These are phyloP conservation scores for Cotesia vestalis DNA, from an alignment of 1,140 invertebrate genomes.

Conservation along the genomic window DNA sequence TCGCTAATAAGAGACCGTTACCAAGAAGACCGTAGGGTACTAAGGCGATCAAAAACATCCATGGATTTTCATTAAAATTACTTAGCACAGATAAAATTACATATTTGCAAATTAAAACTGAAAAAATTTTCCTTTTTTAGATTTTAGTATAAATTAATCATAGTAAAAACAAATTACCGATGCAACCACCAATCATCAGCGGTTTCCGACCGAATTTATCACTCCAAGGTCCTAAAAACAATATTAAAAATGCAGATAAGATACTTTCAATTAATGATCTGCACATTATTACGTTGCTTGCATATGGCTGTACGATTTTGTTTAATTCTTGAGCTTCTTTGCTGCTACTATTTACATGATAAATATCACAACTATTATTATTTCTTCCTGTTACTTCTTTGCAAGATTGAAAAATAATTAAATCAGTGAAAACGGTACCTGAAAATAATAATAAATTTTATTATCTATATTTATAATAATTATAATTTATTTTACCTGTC, in stretches of 20 bases:
- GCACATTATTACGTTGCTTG: slow-evolving; percentile 68
- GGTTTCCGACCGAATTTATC: slow-evolving; percentile 78
- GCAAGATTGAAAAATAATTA: not conserved
- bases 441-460: not conserved
- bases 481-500: not conserved
- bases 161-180: slow-evolving; percentile 57
- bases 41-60: slow-evolving; percentile 70
- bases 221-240: slow-evolving; percentile 79
- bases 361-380: slow-evolving; percentile 38
- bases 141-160: slow-evolving; percentile 49
- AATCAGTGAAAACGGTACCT: not conserved
- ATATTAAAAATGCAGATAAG: slow-evolving; percentile 70
- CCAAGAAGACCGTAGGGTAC: slow-evolving; percentile 71
- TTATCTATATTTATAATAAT: not conserved
- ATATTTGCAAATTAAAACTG: slow-evolving; percentile 52
- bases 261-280: slow-evolving; percentile 71
- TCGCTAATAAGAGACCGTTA: slow-evolving; percentile 69
- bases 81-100: slow-evolving; percentile 42
- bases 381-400: not conserved
- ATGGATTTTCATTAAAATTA: slow-evolving; percentile 62
- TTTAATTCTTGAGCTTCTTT: slow-evolving; percentile 68
- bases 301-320: slow-evolving; percentile 70
- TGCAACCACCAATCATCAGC: slow-evolving; percentile 68
- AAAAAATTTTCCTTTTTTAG: slow-evolving; percentile 47
- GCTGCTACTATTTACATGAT: slow-evolving; percentile 64